A percentile compares a stretch with the other conserved stretches of the same genome.
phyloP scores from a whole-genome alignment of 2,888 invertebrate species.

The Nomada lathburiana region DNA sequence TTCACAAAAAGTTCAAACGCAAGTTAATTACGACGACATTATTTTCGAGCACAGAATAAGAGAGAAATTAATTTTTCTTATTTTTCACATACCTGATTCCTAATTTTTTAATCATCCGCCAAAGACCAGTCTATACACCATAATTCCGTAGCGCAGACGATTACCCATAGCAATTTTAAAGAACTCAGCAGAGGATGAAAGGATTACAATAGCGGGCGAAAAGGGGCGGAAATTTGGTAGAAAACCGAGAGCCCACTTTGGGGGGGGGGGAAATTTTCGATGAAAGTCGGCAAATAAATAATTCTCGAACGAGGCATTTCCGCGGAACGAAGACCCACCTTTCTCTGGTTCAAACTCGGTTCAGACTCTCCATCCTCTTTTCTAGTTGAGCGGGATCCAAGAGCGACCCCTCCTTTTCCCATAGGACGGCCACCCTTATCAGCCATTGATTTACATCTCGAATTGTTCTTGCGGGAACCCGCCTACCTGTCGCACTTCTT shows the following conservation, averaged over 20 bases:
- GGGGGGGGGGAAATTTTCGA: conserved; percentile 69
- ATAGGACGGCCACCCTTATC: conserved; percentile 76
- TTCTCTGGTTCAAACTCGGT: conserved; percentile 74
- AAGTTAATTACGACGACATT: no score
- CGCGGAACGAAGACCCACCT: conserved; percentile 75
- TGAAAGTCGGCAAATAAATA: conserved; percentile 77
- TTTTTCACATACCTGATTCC: background rate
- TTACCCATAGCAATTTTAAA: background rate
- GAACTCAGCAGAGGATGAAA: conserved; percentile 4
- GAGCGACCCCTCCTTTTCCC: conserved; percentile 60
- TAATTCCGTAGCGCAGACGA: no score
- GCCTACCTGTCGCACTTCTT: conserved; percentile 70
- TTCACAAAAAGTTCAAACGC: no score
- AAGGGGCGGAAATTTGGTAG: conserved; percentile 33
- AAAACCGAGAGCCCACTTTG: conserved; percentile 54
- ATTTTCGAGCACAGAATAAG: no score
- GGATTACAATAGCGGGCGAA: conserved; percentile 41
- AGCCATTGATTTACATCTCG: conserved; percentile 80
- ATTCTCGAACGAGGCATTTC: conserved; percentile 74
- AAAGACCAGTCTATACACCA: no score
- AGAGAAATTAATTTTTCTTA: no score
- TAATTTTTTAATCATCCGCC: no score
- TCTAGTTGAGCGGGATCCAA: conserved; percentile 58
- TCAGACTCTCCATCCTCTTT: conserved; percentile 48
- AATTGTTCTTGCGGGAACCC: conserved; percentile 76